Percentiles rank a stretch among this genome's conserved stretches.
These are phyloP conservation scores for Ptychoptera albimana DNA, from an alignment of 2,888 invertebrate species.

Conservation along the genomic window DNA sequence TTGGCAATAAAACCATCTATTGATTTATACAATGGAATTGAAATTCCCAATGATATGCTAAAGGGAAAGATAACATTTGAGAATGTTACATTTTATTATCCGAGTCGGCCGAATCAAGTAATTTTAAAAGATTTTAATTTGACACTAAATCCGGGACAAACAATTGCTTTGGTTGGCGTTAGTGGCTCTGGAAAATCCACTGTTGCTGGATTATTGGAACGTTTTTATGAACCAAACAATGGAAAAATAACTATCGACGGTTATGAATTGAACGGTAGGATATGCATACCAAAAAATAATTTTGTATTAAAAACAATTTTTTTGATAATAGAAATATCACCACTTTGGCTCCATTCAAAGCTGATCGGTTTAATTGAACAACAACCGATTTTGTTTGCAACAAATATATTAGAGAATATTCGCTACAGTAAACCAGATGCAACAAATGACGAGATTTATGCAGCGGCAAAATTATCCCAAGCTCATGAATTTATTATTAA, in stretches of 20 bases:
- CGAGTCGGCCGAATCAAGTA: conserved; percentile 52
- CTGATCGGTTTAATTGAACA: conserved; percentile 82
- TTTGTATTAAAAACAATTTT: neutral
- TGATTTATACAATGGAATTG: conserved; percentile 46
- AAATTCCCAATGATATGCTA: conserved; percentile 52
- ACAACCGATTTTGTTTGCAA: conserved; percentile 88
- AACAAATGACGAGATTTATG: conserved; percentile 48
- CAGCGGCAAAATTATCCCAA: conserved; percentile 75
- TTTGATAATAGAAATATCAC: conserved; percentile 24
- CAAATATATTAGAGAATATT: conserved; percentile 83
- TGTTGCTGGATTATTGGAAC: conserved; percentile 72
- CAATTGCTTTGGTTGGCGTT: conserved; percentile 82
- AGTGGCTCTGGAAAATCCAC: conserved; percentile 96
- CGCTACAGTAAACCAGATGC: conserved; percentile 68
- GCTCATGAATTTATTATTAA: conserved; percentile 75
- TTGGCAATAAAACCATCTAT: conserved; percentile 54
- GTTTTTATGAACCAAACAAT: conserved; percentile 37
- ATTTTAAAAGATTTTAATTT: conserved; percentile 75
- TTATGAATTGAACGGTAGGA: conserved; percentile 15
- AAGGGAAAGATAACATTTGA: conserved; percentile 71
- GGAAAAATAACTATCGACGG: conserved; percentile 28
- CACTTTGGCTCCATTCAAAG: conserved; percentile 70
- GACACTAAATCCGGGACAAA: conserved; percentile 68
- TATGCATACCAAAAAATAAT: neutral
- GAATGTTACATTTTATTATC: conserved; percentile 78